Conservation (phyloP, 2,888 invertebrate genomes). For the Chrysotoxum bicinctum region DNA sequence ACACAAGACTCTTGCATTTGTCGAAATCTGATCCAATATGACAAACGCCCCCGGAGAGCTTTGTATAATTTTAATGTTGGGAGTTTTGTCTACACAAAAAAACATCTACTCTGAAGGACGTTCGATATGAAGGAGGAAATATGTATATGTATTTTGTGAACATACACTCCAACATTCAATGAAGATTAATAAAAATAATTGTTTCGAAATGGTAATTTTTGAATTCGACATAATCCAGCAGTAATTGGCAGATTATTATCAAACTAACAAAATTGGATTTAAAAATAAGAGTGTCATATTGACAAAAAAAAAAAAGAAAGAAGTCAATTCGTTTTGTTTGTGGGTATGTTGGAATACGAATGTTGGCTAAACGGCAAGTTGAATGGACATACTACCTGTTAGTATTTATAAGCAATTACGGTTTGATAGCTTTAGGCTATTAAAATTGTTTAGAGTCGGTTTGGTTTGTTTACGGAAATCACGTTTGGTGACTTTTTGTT, state of each 20-base stretch:
- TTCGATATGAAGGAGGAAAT: background rate
- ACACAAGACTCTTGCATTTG: background rate
- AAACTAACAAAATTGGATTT: background rate
- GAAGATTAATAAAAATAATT: conserved; percentile 14
- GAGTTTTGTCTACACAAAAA: background rate
- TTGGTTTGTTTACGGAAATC: conserved; percentile 32
- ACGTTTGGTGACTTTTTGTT: background rate
- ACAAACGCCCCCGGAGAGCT: conserved; percentile 22
- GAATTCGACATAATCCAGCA: conserved; percentile 15
- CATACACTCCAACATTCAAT: background rate
- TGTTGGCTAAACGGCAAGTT: background rate
- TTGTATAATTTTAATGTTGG: background rate
- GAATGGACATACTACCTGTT: background rate
- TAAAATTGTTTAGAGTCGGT: background rate
- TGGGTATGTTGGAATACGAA: background rate
- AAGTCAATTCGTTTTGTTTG: conserved; percentile 1
- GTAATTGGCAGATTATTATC: conserved; percentile 33
- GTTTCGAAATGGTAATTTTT: conserved; percentile 32
- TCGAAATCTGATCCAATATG: background rate
- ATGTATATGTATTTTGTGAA: too few relatives aligned
- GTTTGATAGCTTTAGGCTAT: background rate
- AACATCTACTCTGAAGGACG: conserved; percentile 19
- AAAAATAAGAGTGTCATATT: background rate
- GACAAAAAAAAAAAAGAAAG: background rate
- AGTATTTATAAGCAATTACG: background rate